A percentile compares a stretch with the other conserved stretches of the same genome.
phyloP scores from a whole-genome alignment of 2,888 invertebrate genomes.

The Pheosia tremula region DNA sequence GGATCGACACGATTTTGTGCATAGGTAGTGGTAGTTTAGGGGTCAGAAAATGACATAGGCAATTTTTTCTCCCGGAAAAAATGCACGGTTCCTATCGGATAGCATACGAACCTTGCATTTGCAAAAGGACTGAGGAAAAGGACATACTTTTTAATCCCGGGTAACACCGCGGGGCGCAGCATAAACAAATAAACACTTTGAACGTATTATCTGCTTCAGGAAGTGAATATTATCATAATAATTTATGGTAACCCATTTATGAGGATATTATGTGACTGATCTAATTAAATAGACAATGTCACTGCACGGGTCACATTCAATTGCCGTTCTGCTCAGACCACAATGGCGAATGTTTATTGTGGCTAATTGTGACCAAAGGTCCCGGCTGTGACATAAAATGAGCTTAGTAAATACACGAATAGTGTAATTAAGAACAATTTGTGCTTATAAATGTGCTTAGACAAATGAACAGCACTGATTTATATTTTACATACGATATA shows the following conservation, averaged over 20 bases:
- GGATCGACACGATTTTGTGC: no score
- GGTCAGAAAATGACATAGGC: no score
- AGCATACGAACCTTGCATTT: no score
- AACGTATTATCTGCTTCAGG: neutral
- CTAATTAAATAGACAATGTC: constrained; percentile 6
- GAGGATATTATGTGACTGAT: neutral
- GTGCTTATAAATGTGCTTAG: neutral
- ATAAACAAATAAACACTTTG: no score
- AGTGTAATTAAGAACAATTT: constrained; percentile 4
- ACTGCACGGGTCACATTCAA: constrained; percentile 27
- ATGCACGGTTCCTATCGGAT: no score
- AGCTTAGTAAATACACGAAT: neutral
- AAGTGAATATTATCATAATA: neutral
- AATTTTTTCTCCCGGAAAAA: no score
- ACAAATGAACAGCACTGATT: neutral
- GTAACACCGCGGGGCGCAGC: no score
- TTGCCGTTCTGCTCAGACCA: constrained; percentile 20
- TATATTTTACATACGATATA: neutral
- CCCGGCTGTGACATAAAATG: constrained; percentile 1
- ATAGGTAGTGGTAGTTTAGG: no score
- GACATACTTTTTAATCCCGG: no score
- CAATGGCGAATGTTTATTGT: constrained; percentile 29
- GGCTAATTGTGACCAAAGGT: constrained; percentile 38
- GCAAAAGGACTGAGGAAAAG: no score
- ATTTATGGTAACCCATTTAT: neutral